Evolutionary conservation across 2,888 invertebrate species (phyloP).

Genomic region (Oeneis ivallda): DNA sequence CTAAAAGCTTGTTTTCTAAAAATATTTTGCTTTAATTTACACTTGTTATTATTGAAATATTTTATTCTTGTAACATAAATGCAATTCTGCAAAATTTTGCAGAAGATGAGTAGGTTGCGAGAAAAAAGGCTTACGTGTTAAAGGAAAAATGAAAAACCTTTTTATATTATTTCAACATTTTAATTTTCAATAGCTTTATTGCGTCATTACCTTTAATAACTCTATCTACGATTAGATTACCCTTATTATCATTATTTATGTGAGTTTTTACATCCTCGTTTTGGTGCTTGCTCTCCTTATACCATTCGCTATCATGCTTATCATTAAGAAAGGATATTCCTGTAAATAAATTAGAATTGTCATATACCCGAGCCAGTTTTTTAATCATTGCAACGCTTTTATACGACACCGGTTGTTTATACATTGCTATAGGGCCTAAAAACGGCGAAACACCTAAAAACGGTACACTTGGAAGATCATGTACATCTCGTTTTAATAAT

Average conservation of each 20-base stretch:
- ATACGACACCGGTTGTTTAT: slow-evolving; percentile 63
- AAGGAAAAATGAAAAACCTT: background rate
- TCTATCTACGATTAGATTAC: background rate
- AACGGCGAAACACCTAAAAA: slow-evolving; percentile 53
- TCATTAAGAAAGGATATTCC: background rate
- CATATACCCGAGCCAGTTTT: slow-evolving; percentile 52
- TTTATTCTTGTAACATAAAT: too few relatives aligned
- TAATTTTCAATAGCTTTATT: slow-evolving; percentile 17
- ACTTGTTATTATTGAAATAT: too few relatives aligned
- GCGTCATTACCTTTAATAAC: slow-evolving; percentile 9
- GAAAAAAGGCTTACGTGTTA: background rate
- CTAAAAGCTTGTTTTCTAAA: too few relatives aligned
- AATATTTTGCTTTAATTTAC: too few relatives aligned
- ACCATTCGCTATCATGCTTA: background rate
- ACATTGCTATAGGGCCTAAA: slow-evolving; percentile 60
- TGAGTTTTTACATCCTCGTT: slow-evolving; percentile 12
- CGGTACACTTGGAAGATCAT: slow-evolving; percentile 53
- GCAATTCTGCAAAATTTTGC: too few relatives aligned
- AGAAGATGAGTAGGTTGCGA: background rate
- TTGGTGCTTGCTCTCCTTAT: background rate
- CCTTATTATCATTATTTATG: background rate
- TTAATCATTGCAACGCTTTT: slow-evolving; percentile 58
- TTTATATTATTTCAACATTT: slow-evolving; percentile 1
- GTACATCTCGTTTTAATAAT: slow-evolving; percentile 54
- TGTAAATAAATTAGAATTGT: slow-evolving; percentile 36